These are phyloP conservation scores for Zaprionus gabonicus DNA, from an alignment of 1,140 invertebrate genomes.

Conservation along the genomic window DNA sequence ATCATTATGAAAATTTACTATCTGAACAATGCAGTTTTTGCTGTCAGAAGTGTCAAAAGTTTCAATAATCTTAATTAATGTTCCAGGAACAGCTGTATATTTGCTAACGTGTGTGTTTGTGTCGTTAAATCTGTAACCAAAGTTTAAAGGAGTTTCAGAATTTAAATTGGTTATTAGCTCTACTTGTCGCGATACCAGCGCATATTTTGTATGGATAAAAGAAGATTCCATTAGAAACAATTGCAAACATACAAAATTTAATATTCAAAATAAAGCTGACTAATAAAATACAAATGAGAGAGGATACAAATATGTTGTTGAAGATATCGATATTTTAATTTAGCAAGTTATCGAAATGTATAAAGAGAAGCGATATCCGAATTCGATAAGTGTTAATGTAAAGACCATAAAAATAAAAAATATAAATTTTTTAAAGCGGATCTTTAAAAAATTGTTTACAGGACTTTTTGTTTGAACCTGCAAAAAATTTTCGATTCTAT, in stretches of 20 bases:
- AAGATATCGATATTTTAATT: not conserved
- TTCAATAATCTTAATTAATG: slow-evolving; percentile 55
- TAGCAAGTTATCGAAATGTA: not conserved
- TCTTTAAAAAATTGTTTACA: not conserved
- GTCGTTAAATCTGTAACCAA: slow-evolving; percentile 1
- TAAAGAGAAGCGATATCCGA: not conserved
- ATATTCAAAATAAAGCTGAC: slow-evolving; percentile 42
- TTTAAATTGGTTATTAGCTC: slow-evolving; percentile 23
- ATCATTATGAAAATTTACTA: slow-evolving; percentile 44
- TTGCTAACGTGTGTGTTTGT: slow-evolving; percentile 9
- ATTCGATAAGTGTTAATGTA: not conserved
- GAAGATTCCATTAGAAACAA: slow-evolving; percentile 45
- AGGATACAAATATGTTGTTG: not conserved
- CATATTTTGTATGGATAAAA: slow-evolving; percentile 37
- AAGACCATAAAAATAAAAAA: not conserved
- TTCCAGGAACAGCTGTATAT: slow-evolving; percentile 38
- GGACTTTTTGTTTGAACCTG: not conserved
- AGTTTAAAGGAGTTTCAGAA: slow-evolving; percentile 9
- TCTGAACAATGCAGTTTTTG: slow-evolving; percentile 56
- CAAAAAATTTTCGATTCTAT: no score
- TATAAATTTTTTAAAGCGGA: not conserved
- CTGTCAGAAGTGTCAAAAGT: slow-evolving; percentile 13
- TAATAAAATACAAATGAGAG: slow-evolving; percentile 41
- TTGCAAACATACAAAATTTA: slow-evolving; percentile 21
- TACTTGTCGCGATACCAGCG: slow-evolving; percentile 33